Percentiles rank a stretch among this genome's conserved stretches.
These are phyloP conservation scores for Mareca penelope DNA, from an alignment of 2,797 vertebrate genomes.

Conservation along the genomic window DNA sequence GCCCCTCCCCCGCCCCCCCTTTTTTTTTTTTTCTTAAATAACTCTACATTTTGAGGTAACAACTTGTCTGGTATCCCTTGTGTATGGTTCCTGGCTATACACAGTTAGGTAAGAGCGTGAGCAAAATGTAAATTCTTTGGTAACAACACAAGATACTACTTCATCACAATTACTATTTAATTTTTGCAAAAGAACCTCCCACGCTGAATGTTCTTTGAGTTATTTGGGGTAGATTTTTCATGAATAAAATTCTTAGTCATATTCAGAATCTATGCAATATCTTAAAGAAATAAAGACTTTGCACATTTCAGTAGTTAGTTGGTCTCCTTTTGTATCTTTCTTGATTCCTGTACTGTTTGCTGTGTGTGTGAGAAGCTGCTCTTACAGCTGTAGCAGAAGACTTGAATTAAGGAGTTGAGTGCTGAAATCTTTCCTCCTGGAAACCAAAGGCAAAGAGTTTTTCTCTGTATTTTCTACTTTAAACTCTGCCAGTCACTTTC, in stretches of 20 bases:
- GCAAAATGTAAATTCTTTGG: constrained; percentile 55
- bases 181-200: constrained; percentile 61
- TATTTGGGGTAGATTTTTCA: constrained; percentile 67
- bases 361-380: background rate
- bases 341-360: background rate
- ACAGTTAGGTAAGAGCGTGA: constrained; percentile 43
- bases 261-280: constrained; percentile 32
- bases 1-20: no score
- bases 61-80: background rate
- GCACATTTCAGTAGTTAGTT: background rate
- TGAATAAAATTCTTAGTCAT: constrained; percentile 72
- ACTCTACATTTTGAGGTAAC: background rate
- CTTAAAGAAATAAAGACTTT: constrained; percentile 27
- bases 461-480: background rate
- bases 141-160: constrained; percentile 55
- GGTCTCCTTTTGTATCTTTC: background rate
- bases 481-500: background rate
- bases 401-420: background rate
- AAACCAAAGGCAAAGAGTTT: background rate
- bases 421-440: background rate
- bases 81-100: background rate
- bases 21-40: background rate
- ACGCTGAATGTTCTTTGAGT: constrained; percentile 61
- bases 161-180: constrained; percentile 66
- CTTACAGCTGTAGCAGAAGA: background rate